Percentiles rank a stretch among this genome's conserved stretches.
Evolutionary conservation across 2,113 vertebrate genomes (phyloP).

Genomic region (Noctilio leporinus): DNA sequence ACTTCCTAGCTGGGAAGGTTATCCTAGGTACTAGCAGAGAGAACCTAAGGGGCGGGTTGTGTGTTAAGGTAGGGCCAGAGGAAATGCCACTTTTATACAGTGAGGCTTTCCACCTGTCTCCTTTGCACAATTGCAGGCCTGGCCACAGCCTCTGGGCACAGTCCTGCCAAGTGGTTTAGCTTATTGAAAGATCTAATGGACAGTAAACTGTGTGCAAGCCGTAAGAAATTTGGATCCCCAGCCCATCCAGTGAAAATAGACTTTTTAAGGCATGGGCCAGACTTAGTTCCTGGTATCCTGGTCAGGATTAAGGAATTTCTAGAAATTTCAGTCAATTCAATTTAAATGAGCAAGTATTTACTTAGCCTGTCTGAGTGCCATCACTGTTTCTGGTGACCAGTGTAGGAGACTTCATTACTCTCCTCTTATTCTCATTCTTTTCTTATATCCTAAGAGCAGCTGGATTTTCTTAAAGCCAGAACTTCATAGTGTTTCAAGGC

Average conservation of each 20-base stretch:
- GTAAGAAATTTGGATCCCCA: not conserved
- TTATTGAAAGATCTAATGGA: not conserved
- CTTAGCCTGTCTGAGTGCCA: not conserved
- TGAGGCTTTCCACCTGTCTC: not conserved
- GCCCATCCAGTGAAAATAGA: not conserved
- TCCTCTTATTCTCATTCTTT: not conserved
- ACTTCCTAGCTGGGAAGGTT: not conserved
- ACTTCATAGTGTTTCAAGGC: not conserved
- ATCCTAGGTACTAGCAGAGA: not conserved
- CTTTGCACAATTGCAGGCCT: not conserved
- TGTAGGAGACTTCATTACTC: not conserved
- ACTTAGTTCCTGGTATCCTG: constrained; percentile 10
- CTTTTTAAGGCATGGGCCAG: not conserved
- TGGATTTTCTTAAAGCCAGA: not conserved
- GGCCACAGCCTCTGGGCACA: not conserved
- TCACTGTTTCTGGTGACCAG: not conserved
- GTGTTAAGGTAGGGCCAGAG: not conserved
- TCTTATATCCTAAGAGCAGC: not conserved
- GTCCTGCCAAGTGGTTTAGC: not conserved
- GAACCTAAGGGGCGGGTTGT: not conserved
- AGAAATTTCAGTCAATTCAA: constrained; percentile 14
- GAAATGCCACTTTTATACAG: not conserved
- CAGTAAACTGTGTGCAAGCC: not conserved
- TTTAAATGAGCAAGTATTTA: constrained; percentile 19
- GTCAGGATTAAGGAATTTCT: not conserved